A percentile compares a stretch with the other conserved stretches of the same genome.
Evolutionary conservation across 2,797 vertebrate species (phyloP).

Genomic region (Notolepis coatsorum): DNA sequence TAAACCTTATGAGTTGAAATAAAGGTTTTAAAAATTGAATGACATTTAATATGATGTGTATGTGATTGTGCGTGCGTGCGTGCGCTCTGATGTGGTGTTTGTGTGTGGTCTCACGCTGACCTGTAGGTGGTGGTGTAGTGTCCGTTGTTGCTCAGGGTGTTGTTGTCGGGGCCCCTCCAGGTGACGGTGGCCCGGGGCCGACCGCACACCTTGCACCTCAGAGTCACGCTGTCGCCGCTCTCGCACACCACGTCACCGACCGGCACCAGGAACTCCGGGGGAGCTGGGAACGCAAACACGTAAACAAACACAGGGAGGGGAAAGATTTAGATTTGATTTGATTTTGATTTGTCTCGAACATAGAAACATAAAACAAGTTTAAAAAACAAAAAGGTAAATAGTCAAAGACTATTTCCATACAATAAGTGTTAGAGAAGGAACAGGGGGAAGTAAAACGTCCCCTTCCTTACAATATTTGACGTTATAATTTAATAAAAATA

Average conservation of each 20-base stretch:
- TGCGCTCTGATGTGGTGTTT: no score
- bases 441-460: no score
- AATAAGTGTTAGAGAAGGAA: no score
- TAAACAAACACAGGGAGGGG: background rate
- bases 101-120: conserved; percentile 57
- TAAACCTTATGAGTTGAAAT: no score
- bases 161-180: conserved; percentile 95
- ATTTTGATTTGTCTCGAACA: no score
- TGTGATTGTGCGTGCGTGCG: no score
- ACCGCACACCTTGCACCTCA: conserved; percentile 94
- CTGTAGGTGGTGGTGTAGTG: conserved; percentile 92
- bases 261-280: conserved; percentile 92
- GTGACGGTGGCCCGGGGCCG: conserved; percentile 90
- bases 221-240: conserved; percentile 90
- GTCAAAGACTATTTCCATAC: no score
- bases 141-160: conserved; percentile 86
- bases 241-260: conserved; percentile 92
- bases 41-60: no score
- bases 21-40: no score
- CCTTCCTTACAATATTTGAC: no score
- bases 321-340: background rate
- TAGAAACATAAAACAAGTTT: no score
- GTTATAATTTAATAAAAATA: background rate
- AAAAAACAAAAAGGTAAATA: no score
- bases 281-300: conserved; percentile 76